A percentile compares a stretch with the other conserved stretches of the same genome.
phyloP scores from a whole-genome alignment of 2,113 vertebrate genomes.

The Syngnathus scovelli region DNA sequence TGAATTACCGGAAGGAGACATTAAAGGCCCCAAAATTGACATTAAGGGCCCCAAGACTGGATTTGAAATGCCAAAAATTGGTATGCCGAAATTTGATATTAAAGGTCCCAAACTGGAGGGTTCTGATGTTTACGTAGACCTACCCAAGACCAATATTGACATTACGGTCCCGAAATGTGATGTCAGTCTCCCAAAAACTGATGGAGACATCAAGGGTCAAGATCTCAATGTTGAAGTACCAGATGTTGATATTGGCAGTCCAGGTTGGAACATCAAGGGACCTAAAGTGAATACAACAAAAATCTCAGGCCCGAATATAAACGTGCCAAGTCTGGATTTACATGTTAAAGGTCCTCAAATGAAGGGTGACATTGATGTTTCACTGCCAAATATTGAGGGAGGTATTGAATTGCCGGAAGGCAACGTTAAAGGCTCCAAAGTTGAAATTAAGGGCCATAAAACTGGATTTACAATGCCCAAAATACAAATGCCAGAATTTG shows the following conservation, averaged over 20 bases:
- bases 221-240: conserved; percentile 2
- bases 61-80: conserved; percentile 1
- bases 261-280: neutral
- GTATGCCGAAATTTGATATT: conserved; percentile 3
- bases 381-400: conserved; percentile 19
- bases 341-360: conserved; percentile 2
- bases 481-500: neutral
- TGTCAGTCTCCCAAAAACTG: conserved; percentile 28
- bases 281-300: conserved; percentile 31
- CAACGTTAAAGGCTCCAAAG: neutral
- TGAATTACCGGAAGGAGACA: neutral
- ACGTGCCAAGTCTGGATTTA: neutral
- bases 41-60: neutral
- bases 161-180: neutral
- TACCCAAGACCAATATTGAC: conserved; percentile 13
- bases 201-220: neutral
- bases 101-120: conserved; percentile 12
- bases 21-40: conserved; percentile 13
- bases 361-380: conserved; percentile 56
- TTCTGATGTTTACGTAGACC: neutral
- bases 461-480: conserved; percentile 10
- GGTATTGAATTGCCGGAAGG: neutral
- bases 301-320: conserved; percentile 5
- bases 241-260: conserved; percentile 9
- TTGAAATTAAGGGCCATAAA: neutral